These are phyloP conservation scores for Lepidothrix coronata DNA, from an alignment of 2,113 vertebrate genomes.

Conservation along the genomic window DNA sequence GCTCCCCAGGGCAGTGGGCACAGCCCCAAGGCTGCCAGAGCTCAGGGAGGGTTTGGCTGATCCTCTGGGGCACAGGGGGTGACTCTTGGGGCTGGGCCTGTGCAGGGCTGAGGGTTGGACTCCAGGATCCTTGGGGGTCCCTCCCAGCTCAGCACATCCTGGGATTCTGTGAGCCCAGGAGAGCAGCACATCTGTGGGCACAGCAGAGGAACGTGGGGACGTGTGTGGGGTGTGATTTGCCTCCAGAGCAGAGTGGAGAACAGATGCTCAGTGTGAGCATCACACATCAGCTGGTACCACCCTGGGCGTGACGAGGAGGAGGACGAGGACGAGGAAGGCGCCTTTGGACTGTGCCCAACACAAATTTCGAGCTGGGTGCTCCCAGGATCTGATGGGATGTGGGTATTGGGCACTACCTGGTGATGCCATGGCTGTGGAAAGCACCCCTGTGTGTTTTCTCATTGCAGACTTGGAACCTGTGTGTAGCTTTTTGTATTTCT, in stretches of 20 bases:
- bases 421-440: not conserved
- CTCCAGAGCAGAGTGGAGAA: not conserved
- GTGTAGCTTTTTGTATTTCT: not conserved
- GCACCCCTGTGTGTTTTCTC: not conserved
- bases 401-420: not conserved
- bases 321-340: not conserved
- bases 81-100: not conserved
- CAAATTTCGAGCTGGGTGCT: not conserved
- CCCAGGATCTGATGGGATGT: not conserved
- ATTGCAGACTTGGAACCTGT: not conserved
- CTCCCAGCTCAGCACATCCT: not conserved
- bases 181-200: not conserved
- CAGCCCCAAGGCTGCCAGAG: not conserved
- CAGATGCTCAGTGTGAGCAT: not conserved
- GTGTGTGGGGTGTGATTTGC: not conserved
- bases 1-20: not conserved
- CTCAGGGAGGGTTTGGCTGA: not conserved
- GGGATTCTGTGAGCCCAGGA: not conserved
- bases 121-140: not conserved
- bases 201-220: not conserved
- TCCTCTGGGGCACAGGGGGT: not conserved
- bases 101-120: not conserved
- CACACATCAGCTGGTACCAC: not conserved
- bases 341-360: not conserved
- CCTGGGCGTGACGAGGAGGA: not conserved